phyloP scores from a whole-genome alignment of 2,888 invertebrate genomes.

The Bellardia pandia region DNA sequence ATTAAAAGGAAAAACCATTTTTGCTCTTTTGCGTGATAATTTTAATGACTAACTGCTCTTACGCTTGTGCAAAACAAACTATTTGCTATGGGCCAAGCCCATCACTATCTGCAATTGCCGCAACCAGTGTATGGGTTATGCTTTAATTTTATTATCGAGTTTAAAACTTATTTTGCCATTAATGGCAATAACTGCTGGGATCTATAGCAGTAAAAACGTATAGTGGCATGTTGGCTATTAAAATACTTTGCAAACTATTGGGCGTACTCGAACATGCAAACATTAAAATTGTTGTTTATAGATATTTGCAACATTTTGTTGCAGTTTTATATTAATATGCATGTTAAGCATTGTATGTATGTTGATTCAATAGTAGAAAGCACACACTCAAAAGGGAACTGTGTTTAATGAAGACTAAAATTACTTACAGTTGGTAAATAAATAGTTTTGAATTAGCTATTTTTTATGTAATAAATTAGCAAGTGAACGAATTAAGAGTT shows the following conservation, averaged over 20 bases:
- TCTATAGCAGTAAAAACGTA: not conserved
- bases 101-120: not conserved
- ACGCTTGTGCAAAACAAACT: not conserved
- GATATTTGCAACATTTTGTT: not conserved
- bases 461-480: too few species aligned
- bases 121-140: not conserved
- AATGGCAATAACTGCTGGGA: not conserved
- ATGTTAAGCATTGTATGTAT: not conserved
- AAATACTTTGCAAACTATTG: not conserved
- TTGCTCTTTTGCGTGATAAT: conserved; percentile 1
- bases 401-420: not conserved
- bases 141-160: conserved; percentile 38
- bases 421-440: too few species aligned
- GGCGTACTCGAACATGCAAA: conserved; percentile 6
- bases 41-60: conserved; percentile 15
- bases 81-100: not conserved
- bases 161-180: conserved; percentile 6
- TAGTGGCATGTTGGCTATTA: not conserved
- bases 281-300: not conserved
- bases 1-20: not conserved
- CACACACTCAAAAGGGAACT: not conserved
- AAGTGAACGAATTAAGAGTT: too few species aligned
- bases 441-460: too few species aligned
- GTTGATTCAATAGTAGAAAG: not conserved
- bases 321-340: not conserved